Percentiles rank a stretch among this genome's conserved stretches.
Evolutionary conservation across 2,797 vertebrate species (phyloP).

Genomic region (Lacerta viridis): DNA sequence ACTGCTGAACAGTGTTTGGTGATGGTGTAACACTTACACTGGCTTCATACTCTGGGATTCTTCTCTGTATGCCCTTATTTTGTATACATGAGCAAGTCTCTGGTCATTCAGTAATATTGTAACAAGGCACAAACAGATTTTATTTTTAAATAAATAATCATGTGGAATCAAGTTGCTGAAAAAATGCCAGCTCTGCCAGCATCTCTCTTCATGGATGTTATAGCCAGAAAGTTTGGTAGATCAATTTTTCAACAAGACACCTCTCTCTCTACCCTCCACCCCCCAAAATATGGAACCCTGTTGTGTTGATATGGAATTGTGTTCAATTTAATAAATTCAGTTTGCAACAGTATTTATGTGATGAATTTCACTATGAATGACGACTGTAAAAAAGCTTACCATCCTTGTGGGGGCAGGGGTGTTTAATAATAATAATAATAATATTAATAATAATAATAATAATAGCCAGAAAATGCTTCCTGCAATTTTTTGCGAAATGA

Average conservation of each 20-base stretch:
- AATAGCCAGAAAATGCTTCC: neutral
- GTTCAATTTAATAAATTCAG: neutral
- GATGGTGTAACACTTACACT: too few species aligned
- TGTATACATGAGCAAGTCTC: too few species aligned
- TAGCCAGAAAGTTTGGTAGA: neutral
- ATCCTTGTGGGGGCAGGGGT: neutral
- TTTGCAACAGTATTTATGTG: neutral
- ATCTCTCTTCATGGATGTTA: neutral
- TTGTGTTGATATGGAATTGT: conserved; percentile 9
- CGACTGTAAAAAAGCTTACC: neutral
- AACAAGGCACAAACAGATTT: too few species aligned
- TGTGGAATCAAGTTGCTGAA: neutral
- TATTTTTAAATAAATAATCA: too few species aligned
- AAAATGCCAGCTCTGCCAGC: too few species aligned
- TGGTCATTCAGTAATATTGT: too few species aligned
- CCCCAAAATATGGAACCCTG: neutral
- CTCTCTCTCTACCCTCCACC: neutral
- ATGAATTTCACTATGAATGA: conserved; percentile 2
- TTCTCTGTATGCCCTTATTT: too few species aligned
- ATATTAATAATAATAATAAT: neutral
- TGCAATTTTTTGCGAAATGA: neutral
- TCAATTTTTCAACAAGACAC: conserved; percentile 30
- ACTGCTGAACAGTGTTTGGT: too few species aligned
- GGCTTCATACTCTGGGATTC: too few species aligned
- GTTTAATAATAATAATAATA: too few species aligned